Conservation (phyloP, 1,140 invertebrate genomes). For the Pseudoatta argentina region DNA sequence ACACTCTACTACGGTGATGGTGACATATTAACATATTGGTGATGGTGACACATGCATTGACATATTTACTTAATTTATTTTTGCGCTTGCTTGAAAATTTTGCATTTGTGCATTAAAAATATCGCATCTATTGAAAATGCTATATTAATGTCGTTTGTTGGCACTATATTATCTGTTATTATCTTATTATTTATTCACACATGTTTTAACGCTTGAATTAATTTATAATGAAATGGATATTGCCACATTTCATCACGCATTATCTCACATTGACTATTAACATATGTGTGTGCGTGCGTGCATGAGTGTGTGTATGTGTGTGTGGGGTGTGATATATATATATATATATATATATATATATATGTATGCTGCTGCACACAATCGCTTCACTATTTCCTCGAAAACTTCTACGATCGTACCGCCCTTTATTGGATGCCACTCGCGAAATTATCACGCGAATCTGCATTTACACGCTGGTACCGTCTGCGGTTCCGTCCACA, state of each 20-base stretch:
- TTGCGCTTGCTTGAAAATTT: not conserved
- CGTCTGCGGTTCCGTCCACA: conserved; percentile 66
- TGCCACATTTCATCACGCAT: not conserved
- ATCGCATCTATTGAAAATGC: not conserved
- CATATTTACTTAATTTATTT: conserved; percentile 13
- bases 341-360: no score
- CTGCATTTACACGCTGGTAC: conserved; percentile 48
- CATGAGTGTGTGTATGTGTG: no score
- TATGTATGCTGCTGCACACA: conserved; percentile 8
- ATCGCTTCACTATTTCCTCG: conserved; percentile 48
- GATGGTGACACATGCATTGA: not conserved
- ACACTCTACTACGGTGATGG: conserved; percentile 50
- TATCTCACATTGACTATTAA: conserved; percentile 3
- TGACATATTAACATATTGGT: conserved; percentile 8
- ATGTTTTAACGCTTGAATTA: not conserved
- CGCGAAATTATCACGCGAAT: conserved; percentile 53
- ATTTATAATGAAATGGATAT: not conserved
- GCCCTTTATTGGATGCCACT: conserved; percentile 39
- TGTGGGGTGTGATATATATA: no score
- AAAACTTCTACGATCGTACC: conserved; percentile 27
- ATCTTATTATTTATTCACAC: not conserved
- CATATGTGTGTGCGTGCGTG: not conserved
- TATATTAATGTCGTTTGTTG: not conserved
- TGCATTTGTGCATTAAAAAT: not conserved
- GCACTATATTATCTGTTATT: not conserved